These are phyloP conservation scores for Gadopsis marmoratus DNA, from an alignment of 2,797 vertebrate genomes.

Conservation along the genomic window DNA sequence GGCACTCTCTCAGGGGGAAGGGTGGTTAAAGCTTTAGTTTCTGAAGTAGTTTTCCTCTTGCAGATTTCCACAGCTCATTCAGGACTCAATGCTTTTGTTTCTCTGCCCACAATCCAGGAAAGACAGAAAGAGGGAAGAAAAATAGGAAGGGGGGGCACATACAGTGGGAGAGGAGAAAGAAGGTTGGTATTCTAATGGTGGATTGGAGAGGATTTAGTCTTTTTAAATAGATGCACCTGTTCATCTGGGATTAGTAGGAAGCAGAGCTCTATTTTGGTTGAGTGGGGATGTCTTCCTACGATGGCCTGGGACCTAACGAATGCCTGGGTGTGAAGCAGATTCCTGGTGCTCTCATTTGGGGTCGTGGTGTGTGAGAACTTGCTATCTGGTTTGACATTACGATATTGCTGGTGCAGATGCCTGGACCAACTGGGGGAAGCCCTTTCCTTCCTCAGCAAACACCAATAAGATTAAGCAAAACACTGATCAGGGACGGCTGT, in stretches of 20 bases:
- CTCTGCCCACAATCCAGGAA: constrained; percentile 44
- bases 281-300: constrained; percentile 66
- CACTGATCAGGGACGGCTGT: background rate
- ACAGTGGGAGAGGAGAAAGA: constrained; percentile 48
- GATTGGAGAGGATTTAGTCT: constrained; percentile 84
- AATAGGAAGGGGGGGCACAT: constrained; percentile 2
- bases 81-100: constrained; percentile 60
- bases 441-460: constrained; percentile 6
- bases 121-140: constrained; percentile 27
- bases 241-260: constrained; percentile 85
- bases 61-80: constrained; percentile 62
- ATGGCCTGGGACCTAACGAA: constrained; percentile 53
- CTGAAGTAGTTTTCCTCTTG: constrained; percentile 67
- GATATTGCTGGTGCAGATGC: constrained; percentile 27
- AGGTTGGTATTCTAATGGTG: constrained; percentile 69
- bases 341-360: constrained; percentile 36
- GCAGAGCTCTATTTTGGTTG: constrained; percentile 81
- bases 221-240: constrained; percentile 88
- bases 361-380: constrained; percentile 34
- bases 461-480: constrained; percentile 8
- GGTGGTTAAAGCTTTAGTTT: constrained; percentile 51
- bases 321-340: constrained; percentile 50
- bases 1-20: constrained; percentile 37
- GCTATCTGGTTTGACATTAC: constrained; percentile 22
- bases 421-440: constrained; percentile 8